Base-by-base conservation (phyloP, 53 echinoderm and acorn worm species). In the Mesocentrotus franciscanus region DNA sequence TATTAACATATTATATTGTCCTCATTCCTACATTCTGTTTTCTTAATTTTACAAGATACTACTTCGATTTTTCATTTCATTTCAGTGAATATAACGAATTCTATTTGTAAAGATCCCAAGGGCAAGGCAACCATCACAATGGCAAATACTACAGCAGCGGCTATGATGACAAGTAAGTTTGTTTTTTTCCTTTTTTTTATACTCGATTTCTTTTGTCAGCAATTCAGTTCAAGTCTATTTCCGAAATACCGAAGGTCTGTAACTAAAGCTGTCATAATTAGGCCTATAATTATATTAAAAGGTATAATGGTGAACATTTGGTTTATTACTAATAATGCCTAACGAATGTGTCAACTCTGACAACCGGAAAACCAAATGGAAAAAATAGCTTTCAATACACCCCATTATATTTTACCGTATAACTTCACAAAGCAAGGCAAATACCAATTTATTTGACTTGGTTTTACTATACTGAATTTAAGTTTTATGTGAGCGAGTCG, bases 331-430 rank as follows among this genome's bases (percentile, higher is more conserved):
- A n/a, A 26, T 74, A 2, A 24, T 14, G 42, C 6, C 18, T 33
- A 39, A 22, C 84, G 84, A 55, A 84, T 84, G 55, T 84, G 84
- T 84, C 84, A 57, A 56, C 57, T 58, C 57, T 87, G 49, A 49
- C 55, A 26, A 58, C 87, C n/a, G 87, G 87, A 58, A 87, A 87
- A 87, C 27, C 87, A 57, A 87, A 87, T 81, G 14, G 29, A 10
- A 74, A 71, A 74, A 74, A 13, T 29, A 74, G 74, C 30, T 74
- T 71, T 32, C 32, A 74, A 74, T 32, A 74, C 30, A 74, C 11
- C 29, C 14, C 10, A 74, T 74, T 4, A 49, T 49, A 39, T 39
- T 39, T 39, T 39, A 39, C 39, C 39, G 39, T 39, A 39, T 39
- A 49, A 49, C 49, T 49, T 49, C 49, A 49, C 49, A 49, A 49